Evolutionary conservation across 2,888 invertebrate species (phyloP), one percentile per base, ranked within the genome.

Genomic region (Epinotia ramella): DNA sequence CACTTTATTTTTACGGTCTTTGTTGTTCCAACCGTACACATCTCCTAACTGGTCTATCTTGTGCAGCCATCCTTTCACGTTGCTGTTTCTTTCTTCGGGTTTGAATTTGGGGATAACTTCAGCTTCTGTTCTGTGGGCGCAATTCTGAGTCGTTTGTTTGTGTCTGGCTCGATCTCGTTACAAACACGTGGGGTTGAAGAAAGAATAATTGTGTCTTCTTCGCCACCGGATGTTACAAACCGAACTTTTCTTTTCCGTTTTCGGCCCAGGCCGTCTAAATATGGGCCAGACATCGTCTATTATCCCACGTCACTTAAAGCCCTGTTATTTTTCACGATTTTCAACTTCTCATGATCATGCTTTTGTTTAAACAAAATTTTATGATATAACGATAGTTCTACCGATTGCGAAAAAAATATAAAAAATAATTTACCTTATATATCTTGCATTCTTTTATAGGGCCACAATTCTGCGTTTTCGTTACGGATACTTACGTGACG

Each of bases 11-110:
- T 53, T 53, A 12, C 46, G 44, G 11, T 64, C 64, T 46, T 46
- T 18, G 20, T 64, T 46, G 44, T 46, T n/a, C 64, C 64, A 64
- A 59, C 13, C 59, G 24, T 59, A 59, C 12, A 62, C 33, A 62
- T 62, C 33, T 33, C 62, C 62, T 9, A 62, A 33, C n/a, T 62
- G 62, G 6, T 62, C 62, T 33, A 62, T 62, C 16, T 62, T 62
- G 33, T 62, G 24, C 12, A 62, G 62, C 62, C 62, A 62, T n/a
- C 62, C 62, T 62, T 62, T 62, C 33, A 40, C 62, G 24, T 62
- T 62, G 62, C 33, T 33, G 24, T 40, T 62, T 62, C 33, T 24
- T 7, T 33, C 33, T 33, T 40, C 62, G 11, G 62, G 62, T 3
- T 59, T 24, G 9, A 59, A 59, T 24, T 59, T 59, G 24, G 20